phyloP scores from a whole-genome alignment of 2,888 invertebrate genomes.

The Ormia ochracea region DNA sequence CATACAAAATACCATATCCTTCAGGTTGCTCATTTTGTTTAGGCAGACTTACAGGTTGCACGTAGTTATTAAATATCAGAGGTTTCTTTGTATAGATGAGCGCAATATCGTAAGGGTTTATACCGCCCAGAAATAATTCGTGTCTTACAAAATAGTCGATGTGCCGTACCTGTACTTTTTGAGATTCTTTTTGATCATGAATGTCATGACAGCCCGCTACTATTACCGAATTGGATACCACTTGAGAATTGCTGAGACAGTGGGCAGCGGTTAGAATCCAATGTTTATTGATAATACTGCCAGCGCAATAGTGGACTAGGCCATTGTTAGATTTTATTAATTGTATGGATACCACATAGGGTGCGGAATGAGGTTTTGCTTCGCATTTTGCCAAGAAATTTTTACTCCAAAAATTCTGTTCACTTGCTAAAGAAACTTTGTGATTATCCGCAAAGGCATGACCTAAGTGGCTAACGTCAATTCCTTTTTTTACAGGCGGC shows the following conservation, averaged over 20 bases:
- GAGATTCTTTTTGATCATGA: conserved; percentile 65
- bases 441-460: conserved; percentile 69
- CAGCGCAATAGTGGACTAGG: conserved; percentile 74
- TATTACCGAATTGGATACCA: conserved; percentile 70
- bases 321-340: conserved; percentile 69
- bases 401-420: conserved; percentile 69
- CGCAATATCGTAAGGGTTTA: conserved; percentile 75
- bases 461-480: conserved; percentile 54
- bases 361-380: conserved; percentile 73
- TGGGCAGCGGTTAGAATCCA: conserved; percentile 76
- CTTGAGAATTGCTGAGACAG: conserved; percentile 69
- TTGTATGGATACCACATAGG: conserved; percentile 74
- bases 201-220: conserved; percentile 75
- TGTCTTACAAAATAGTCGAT: conserved; percentile 73
- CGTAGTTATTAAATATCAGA: conserved; percentile 69
- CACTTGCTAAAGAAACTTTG: conserved; percentile 62
- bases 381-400: conserved; percentile 73
- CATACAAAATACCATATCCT: conserved; percentile 73
- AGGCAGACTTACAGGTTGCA: conserved; percentile 72
- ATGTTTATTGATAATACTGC: conserved; percentile 73
- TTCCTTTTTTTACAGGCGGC: conserved; percentile 26
- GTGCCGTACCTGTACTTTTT: conserved; percentile 70
- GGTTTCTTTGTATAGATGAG: conserved; percentile 72
- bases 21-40: conserved; percentile 68
- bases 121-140: conserved; percentile 73